Evolutionary conservation across 2,888 invertebrate genomes (phyloP).

Genomic region (Hyalella azteca): DNA sequence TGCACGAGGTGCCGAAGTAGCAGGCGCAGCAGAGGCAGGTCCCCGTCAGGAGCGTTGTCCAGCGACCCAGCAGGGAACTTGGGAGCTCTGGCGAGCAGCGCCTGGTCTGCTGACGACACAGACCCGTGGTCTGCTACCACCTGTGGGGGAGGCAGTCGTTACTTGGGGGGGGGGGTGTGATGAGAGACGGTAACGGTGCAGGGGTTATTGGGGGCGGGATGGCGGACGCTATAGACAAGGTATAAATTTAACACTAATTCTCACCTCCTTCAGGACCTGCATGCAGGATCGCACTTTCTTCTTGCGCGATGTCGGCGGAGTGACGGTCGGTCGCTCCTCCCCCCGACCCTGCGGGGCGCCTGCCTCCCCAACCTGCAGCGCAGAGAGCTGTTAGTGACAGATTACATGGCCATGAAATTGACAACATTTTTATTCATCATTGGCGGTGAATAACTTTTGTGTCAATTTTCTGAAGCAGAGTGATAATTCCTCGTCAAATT

Average conservation of each 20-base stretch:
- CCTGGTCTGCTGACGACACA: background rate
- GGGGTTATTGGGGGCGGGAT: no score
- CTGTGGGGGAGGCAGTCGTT: background rate
- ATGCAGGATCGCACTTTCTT: background rate
- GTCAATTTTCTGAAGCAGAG: no score
- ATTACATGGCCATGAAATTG: no score
- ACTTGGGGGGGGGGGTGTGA: background rate
- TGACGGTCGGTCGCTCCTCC: background rate
- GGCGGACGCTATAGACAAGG: no score
- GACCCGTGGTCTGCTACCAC: background rate
- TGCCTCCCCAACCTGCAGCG: no score
- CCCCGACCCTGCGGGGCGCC: no score
- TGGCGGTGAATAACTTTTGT: no score
- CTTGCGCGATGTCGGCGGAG: background rate
- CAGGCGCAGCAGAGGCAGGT: constrained; percentile 1
- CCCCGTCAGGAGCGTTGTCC: background rate
- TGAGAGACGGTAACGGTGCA: no score
- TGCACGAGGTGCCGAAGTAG: background rate
- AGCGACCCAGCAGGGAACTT: background rate
- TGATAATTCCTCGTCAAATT: no score
- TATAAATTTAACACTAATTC: no score
- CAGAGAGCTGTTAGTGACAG: no score
- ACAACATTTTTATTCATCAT: no score
- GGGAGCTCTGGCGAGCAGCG: background rate
- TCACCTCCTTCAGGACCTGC: background rate